These are phyloP conservation scores for Eupelmus urozonus DNA, from an alignment of 2,888 invertebrate genomes.

Conservation along the genomic window DNA sequence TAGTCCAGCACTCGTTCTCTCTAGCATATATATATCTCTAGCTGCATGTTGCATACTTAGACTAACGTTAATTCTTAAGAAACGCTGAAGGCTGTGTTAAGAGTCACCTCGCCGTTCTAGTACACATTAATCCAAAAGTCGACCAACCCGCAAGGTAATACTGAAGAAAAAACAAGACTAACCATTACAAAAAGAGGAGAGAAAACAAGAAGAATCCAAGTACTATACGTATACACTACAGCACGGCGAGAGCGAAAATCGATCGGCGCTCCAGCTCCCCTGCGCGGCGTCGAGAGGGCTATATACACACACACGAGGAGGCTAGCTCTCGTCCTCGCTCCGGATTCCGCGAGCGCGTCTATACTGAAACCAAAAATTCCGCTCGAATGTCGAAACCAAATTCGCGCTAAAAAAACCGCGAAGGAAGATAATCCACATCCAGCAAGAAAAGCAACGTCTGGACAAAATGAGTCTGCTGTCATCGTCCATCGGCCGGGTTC, in stretches of 20 bases:
- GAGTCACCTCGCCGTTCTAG: not conserved
- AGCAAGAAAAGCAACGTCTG: not conserved
- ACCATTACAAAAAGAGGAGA: not conserved
- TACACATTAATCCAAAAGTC: too few relatives aligned
- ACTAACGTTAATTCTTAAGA: not conserved
- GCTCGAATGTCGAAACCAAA: not conserved
- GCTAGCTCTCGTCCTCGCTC: conserved; percentile 38
- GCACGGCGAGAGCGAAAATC: not conserved
- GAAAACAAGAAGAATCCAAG: not conserved
- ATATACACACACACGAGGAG: not conserved
- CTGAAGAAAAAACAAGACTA: too few relatives aligned
- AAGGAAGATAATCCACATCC: not conserved
- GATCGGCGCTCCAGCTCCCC: not conserved
- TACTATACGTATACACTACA: not conserved
- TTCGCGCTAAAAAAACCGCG: not conserved
- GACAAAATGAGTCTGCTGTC: conserved; percentile 72
- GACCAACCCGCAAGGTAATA: too few relatives aligned
- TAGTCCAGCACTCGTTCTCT: too few relatives aligned
- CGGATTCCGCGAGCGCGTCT: conserved; percentile 2
- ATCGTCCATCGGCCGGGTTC: conserved; percentile 69
- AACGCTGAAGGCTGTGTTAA: not conserved
- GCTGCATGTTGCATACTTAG: not conserved
- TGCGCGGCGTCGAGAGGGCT: not conserved
- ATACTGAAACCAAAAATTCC: not conserved
- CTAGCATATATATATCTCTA: not conserved